phyloP scores from a whole-genome alignment of 1,140 invertebrate genomes.

The Diachasma alloeum region DNA sequence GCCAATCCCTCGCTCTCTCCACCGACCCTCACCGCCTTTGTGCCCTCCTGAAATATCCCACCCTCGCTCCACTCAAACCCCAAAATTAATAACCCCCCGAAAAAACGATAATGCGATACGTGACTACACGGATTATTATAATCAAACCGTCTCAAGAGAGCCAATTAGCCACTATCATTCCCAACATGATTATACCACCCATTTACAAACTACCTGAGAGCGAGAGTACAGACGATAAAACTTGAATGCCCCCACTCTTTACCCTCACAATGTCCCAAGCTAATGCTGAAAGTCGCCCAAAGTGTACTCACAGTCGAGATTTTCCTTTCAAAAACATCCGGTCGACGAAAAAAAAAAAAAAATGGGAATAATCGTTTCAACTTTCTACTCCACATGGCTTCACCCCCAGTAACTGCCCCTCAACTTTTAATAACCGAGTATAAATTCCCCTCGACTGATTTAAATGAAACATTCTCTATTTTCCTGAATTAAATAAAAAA shows the following conservation, averaged over 20 bases:
- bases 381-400: not conserved
- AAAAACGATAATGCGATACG: not conserved
- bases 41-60: not conserved
- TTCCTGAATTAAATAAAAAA: not conserved
- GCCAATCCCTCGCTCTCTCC: not conserved
- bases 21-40: not conserved
- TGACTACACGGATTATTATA: conserved; percentile 1
- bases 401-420: not conserved
- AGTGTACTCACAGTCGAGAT: not conserved
- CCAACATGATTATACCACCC: not conserved
- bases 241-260: not conserved
- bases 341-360: not conserved
- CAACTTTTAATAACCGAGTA: not conserved
- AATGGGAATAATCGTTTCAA: not conserved
- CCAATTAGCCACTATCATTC: not conserved
- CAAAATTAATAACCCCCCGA: not conserved
- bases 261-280: not conserved
- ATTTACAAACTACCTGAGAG: not conserved
- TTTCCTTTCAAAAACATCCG: not conserved
- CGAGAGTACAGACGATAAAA: not conserved
- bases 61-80: not conserved
- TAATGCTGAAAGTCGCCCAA: not conserved
- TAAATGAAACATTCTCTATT: too few species aligned
- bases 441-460: too few species aligned
- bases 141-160: not conserved